phyloP scores from a whole-genome alignment of 2,888 invertebrate genomes.

The Zeuzera pyrina region DNA sequence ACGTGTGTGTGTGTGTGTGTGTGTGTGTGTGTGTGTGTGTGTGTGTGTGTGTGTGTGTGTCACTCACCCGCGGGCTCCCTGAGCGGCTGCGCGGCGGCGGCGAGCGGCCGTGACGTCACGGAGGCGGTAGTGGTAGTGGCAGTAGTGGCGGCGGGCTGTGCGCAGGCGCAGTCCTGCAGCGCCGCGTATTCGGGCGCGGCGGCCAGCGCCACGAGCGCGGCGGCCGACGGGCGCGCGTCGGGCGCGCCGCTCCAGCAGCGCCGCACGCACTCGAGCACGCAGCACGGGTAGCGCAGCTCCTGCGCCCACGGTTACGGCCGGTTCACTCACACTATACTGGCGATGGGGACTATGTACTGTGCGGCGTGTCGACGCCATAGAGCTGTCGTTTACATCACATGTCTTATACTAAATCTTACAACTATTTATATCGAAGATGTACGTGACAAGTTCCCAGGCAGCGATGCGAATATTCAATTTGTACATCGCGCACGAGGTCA shows the following conservation, averaged over 20 bases:
- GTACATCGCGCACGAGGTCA: too few relatives aligned
- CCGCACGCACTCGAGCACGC: slow-evolving; percentile 95
- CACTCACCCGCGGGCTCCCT: slow-evolving; percentile 11
- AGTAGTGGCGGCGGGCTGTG: slow-evolving; percentile 16
- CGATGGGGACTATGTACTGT: too few relatives aligned
- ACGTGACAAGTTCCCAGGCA: too few relatives aligned
- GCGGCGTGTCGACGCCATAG: too few relatives aligned
- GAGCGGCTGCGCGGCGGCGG: slow-evolving; percentile 19
- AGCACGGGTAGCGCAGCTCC: slow-evolving; percentile 88
- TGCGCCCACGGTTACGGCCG: too few relatives aligned
- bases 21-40: not conserved
- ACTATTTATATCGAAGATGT: too few relatives aligned
- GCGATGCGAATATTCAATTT: too few relatives aligned
- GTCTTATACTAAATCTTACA: too few relatives aligned
- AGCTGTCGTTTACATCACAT: too few relatives aligned
- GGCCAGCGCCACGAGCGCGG: slow-evolving; percentile 93
- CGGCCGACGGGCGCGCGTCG: slow-evolving; percentile 91
- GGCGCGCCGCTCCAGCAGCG: slow-evolving; percentile 95
- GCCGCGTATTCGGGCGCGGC: slow-evolving; percentile 91
- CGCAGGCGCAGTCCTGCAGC: slow-evolving; percentile 46
- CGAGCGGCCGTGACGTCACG: not conserved
- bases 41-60: not conserved
- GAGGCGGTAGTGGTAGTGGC: slow-evolving; percentile 18
- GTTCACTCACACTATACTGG: too few relatives aligned
- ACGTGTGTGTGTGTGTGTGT: not conserved